A percentile compares a stretch with the other conserved stretches of the same genome.
These are phyloP conservation scores for Pseudonaja textilis DNA, from an alignment of 2,113 vertebrate genomes.

Conservation along the genomic window DNA sequence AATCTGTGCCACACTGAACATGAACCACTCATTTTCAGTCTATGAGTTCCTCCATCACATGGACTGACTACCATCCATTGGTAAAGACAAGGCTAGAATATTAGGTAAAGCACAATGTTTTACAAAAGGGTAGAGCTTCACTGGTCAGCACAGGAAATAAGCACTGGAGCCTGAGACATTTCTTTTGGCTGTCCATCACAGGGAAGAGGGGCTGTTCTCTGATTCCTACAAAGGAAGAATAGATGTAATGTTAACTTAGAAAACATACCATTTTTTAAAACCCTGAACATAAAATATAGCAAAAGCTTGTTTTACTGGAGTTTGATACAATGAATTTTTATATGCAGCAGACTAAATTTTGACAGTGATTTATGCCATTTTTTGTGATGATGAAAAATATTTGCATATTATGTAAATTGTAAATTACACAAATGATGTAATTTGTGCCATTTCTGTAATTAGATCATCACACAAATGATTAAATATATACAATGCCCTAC, in stretches of 20 bases:
- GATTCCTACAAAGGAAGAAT: conserved; percentile 83
- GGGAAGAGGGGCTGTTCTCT: conserved; percentile 80
- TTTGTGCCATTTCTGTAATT: background rate
- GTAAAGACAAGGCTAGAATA: conserved; percentile 81
- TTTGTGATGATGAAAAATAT: background rate
- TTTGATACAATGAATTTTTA: background rate
- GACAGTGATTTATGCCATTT: background rate
- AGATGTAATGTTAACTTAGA: conserved; percentile 39
- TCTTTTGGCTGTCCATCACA: conserved; percentile 93
- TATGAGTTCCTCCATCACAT: conserved; percentile 71
- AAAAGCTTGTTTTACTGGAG: background rate
- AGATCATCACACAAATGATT: background rate
- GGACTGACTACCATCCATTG: conserved; percentile 78
- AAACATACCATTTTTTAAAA: background rate
- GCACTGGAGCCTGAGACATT: conserved; percentile 90
- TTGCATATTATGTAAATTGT: background rate
- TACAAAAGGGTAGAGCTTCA: conserved; percentile 82
- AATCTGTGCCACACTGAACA: conserved; percentile 75
- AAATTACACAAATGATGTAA: background rate
- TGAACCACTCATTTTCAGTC: conserved; percentile 74
- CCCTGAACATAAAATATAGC: background rate
- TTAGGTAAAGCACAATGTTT: conserved; percentile 82
- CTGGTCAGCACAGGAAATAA: conserved; percentile 98
- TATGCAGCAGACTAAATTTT: background rate
- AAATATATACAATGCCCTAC: background rate